Conservation (phyloP, 2,113 vertebrate species). For the Microtus richardsoni region DNA sequence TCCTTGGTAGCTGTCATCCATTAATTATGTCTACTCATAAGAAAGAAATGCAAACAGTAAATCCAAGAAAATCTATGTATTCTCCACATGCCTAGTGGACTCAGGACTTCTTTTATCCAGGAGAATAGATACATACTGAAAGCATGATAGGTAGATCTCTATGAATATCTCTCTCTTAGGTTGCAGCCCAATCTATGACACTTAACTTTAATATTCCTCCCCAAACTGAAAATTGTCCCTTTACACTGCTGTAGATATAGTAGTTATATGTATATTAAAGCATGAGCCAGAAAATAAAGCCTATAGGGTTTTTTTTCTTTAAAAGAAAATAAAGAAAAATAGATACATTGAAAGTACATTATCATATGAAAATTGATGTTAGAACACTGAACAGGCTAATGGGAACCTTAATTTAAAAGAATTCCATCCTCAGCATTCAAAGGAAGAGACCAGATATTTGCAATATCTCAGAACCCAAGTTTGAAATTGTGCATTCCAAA, state of each 20-base stretch:
- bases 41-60: not conserved
- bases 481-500: conserved; percentile 13
- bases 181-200: not conserved
- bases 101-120: not conserved
- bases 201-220: not conserved
- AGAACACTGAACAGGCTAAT: not conserved
- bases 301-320: not conserved
- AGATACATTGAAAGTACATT: not conserved
- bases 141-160: not conserved
- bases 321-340: not conserved
- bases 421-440: not conserved
- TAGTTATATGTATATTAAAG: not conserved
- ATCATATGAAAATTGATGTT: not conserved
- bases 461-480: conserved; percentile 29
- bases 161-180: not conserved
- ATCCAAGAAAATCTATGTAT: not conserved
- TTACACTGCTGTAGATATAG: not conserved
- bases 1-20: not conserved
- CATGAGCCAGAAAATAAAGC: not conserved
- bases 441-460: not conserved
- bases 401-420: not conserved
- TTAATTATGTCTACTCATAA: not conserved
- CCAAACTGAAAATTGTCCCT: not conserved
- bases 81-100: not conserved
- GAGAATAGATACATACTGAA: not conserved